Evolutionary conservation across 2,797 vertebrate genomes (phyloP).

Genomic region (Galago senegalensis): DNA sequence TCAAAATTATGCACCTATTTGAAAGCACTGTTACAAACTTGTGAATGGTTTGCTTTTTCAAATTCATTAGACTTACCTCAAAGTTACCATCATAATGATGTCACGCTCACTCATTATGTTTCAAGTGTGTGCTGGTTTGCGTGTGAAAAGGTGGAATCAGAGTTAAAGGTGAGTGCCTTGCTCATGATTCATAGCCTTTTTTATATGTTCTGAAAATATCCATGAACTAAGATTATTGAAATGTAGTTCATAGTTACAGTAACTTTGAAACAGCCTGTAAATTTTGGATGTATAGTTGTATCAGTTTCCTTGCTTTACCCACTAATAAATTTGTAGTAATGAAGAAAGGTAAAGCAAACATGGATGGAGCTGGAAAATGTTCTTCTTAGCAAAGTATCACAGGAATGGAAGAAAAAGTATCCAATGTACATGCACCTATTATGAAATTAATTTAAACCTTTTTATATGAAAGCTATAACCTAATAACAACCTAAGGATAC

Average conservation of each 20-base stretch:
- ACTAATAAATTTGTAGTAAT: not conserved
- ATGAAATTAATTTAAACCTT: no score
- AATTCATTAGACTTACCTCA: not conserved
- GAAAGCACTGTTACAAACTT: not conserved
- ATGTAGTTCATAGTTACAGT: constrained; percentile 13
- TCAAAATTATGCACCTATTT: constrained; percentile 2
- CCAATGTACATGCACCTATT: no score
- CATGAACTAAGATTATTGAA: not conserved
- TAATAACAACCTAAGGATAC: no score
- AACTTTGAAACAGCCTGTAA: constrained; percentile 31
- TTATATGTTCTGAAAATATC: constrained; percentile 42
- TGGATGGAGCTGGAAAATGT: no score
- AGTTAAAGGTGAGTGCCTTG: not conserved
- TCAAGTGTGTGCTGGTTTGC: not conserved
- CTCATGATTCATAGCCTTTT: not conserved
- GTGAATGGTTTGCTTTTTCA: constrained; percentile 17
- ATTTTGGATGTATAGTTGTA: not conserved
- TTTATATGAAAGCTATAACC: no score
- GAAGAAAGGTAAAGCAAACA: not conserved
- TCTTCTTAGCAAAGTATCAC: no score
- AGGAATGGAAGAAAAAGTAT: no score
- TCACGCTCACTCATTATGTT: not conserved
- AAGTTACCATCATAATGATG: not conserved
- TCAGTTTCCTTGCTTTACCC: constrained; percentile 34
- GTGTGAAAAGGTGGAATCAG: not conserved